A percentile compares a stretch with the other conserved stretches of the same genome.
phyloP scores from a whole-genome alignment of 2,113 vertebrate genomes.

The Istiophorus platypterus region DNA sequence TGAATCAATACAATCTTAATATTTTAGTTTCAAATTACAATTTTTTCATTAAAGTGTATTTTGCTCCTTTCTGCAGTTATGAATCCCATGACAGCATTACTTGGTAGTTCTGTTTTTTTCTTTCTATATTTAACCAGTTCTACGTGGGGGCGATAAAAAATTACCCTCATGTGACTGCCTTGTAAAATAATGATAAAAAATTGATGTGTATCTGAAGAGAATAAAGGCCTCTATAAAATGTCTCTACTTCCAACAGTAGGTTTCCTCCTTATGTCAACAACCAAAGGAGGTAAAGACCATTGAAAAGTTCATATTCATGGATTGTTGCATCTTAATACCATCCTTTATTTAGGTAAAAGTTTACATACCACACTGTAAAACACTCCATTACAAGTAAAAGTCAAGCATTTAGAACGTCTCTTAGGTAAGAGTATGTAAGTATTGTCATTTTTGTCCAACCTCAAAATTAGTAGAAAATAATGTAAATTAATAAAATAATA shows the following conservation, averaged over 20 bases:
- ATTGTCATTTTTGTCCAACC: too few relatives aligned
- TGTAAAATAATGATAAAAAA: too few relatives aligned
- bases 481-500: too few relatives aligned
- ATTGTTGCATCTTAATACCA: not conserved
- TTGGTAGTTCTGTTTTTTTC: too few relatives aligned
- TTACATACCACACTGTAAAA: not conserved
- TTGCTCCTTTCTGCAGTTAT: not conserved
- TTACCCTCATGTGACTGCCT: not conserved
- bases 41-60: too few relatives aligned
- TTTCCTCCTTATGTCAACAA: not conserved
- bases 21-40: too few relatives aligned
- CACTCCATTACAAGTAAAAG: not conserved
- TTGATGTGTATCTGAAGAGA: not conserved
- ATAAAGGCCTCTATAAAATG: not conserved
- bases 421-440: too few relatives aligned
- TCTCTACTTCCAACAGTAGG: not conserved
- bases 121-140: too few relatives aligned
- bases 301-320: not conserved
- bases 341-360: not conserved
- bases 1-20: too few relatives aligned
- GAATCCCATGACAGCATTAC: not conserved
- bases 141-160: not conserved
- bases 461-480: too few relatives aligned
- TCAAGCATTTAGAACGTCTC: too few relatives aligned
- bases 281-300: not conserved